These are phyloP conservation scores for Parasteatoda tepidariorum DNA, from an alignment of 1,140 invertebrate species.

Conservation along the genomic window DNA sequence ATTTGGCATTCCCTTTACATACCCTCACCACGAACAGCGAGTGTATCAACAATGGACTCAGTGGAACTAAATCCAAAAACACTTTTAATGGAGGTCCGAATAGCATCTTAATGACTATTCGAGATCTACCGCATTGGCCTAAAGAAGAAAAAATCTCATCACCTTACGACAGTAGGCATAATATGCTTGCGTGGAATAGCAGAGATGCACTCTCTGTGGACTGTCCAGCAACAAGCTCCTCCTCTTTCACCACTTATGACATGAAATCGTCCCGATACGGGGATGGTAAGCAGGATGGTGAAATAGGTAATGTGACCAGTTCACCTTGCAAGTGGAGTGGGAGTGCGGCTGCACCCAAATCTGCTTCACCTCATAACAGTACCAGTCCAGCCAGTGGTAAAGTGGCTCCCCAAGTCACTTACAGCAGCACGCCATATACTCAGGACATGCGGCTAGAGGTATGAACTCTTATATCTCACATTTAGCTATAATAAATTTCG, in stretches of 20 bases:
- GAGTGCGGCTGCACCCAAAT: slow-evolving; percentile 56
- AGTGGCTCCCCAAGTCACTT: slow-evolving; percentile 61
- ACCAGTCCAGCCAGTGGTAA: slow-evolving; percentile 62
- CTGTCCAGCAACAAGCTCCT: slow-evolving; percentile 10
- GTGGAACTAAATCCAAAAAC: slow-evolving; percentile 19
- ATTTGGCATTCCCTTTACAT: slow-evolving; percentile 22
- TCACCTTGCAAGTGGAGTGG: slow-evolving; percentile 62
- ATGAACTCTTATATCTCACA: not conserved
- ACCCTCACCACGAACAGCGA: slow-evolving; percentile 5
- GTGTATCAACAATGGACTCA: slow-evolving; percentile 40
- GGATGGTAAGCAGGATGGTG: slow-evolving; percentile 65
- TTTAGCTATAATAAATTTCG: too few relatives aligned
- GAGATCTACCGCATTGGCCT: slow-evolving; percentile 8
- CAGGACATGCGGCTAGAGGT: slow-evolving; percentile 60
- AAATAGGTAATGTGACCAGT: slow-evolving; percentile 62
- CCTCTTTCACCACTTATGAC: slow-evolving; percentile 15
- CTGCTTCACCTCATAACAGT: slow-evolving; percentile 61
- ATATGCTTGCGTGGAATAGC: slow-evolving; percentile 67
- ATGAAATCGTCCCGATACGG: slow-evolving; percentile 53
- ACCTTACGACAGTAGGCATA: slow-evolving; percentile 65
- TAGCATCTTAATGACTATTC: slow-evolving; percentile 40
- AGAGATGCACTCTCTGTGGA: slow-evolving; percentile 8
- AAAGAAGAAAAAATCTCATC: slow-evolving; percentile 13
- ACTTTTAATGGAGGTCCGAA: not conserved
- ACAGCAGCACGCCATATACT: slow-evolving; percentile 52